Percentiles rank a stretch among this genome's conserved stretches.
These are phyloP conservation scores for Melanostoma scalare DNA, from an alignment of 2,888 invertebrate genomes.

Conservation along the genomic window DNA sequence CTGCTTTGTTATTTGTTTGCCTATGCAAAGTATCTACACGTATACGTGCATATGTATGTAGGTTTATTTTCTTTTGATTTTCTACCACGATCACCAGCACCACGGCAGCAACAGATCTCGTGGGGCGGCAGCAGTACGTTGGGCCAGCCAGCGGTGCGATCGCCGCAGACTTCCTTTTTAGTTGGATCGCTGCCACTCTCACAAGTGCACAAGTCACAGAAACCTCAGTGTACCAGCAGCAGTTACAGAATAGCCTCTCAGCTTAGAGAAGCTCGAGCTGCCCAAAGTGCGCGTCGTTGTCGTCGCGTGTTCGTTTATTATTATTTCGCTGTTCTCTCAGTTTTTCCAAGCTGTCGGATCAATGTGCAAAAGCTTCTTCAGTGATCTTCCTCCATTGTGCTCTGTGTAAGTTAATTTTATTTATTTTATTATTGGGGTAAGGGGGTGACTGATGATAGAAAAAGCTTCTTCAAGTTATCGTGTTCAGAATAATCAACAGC, in stretches of 20 bases:
- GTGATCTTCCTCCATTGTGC: slow-evolving; percentile 17
- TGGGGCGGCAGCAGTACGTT: slow-evolving; percentile 48
- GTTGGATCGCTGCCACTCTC: slow-evolving; percentile 73
- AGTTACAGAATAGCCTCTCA: slow-evolving; percentile 23
- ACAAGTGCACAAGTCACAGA: slow-evolving; percentile 64
- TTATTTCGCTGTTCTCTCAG: slow-evolving; percentile 14
- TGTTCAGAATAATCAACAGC: not conserved
- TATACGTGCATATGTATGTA: slow-evolving; percentile 36
- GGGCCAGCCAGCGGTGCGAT: slow-evolving; percentile 57
- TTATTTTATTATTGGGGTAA: slow-evolving; percentile 1
- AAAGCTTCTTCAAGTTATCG: slow-evolving; percentile 29
- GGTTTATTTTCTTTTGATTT: slow-evolving; percentile 67
- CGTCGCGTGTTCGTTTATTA: slow-evolving; percentile 32
- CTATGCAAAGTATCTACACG: slow-evolving; percentile 57
- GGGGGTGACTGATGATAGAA: not conserved
- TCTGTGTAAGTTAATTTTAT: slow-evolving; percentile 30
- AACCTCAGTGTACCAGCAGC: slow-evolving; percentile 34
- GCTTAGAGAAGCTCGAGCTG: slow-evolving; percentile 15
- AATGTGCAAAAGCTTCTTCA: slow-evolving; percentile 59
- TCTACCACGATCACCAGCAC: slow-evolving; percentile 68
- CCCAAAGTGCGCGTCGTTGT: slow-evolving; percentile 37
- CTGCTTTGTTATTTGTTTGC: slow-evolving; percentile 52
- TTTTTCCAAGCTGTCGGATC: slow-evolving; percentile 50
- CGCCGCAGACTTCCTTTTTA: slow-evolving; percentile 72
- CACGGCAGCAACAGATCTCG: slow-evolving; percentile 29